Evolutionary conservation across 2,113 vertebrate species (phyloP).

Genomic region (Notechis scutatus): DNA sequence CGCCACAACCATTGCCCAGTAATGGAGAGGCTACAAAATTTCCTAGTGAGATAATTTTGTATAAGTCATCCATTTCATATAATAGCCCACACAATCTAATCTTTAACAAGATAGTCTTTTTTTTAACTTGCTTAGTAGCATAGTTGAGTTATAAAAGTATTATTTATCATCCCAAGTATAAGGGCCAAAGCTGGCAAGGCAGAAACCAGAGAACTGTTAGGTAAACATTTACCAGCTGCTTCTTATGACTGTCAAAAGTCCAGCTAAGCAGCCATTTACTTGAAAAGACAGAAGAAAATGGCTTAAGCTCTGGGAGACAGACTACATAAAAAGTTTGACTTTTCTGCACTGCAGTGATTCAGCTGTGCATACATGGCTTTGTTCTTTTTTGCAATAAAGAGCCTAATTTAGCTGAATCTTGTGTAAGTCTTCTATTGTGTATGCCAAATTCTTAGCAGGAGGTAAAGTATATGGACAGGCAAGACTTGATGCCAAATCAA

Average conservation of each 20-base stretch:
- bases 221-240: neutral
- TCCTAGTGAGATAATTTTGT: neutral
- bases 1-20: neutral
- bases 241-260: neutral
- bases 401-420: neutral
- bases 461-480: neutral
- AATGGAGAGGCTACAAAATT: neutral
- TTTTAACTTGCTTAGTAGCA: neutral
- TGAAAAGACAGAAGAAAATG: neutral
- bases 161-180: neutral
- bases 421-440: neutral
- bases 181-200: neutral
- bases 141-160: neutral
- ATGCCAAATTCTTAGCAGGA: neutral
- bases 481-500: neutral
- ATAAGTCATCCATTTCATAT: neutral
- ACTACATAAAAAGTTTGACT: neutral
- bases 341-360: neutral
- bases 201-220: neutral
- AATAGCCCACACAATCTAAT: neutral
- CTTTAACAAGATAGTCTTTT: neutral
- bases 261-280: neutral
- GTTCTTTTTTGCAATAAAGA: neutral
- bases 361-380: neutral
- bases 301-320: neutral